Evolutionary conservation across 1,140 invertebrate genomes (phyloP), one percentile per base, ranked within the genome.

Genomic region (Calosoma granatense): DNA sequence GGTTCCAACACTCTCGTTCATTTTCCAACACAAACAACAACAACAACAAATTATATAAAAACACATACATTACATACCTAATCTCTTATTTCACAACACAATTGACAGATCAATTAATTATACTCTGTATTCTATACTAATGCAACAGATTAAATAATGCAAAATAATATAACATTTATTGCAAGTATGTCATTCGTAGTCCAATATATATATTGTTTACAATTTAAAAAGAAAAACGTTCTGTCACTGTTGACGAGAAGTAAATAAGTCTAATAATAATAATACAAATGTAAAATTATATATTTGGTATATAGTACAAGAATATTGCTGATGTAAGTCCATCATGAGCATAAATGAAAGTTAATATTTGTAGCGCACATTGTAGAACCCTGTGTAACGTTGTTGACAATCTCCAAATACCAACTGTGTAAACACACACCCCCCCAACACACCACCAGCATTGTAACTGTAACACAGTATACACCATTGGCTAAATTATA

Each of bases 361-460:
- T n/a, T n/a, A n/a, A n/a, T n/a, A 30, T 30, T 47, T 47, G 41
- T 47, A 47, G 41, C 41, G 41, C 41, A 47, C 41, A 47, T 47
- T 47, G 6, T 47, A 47, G 41, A 9, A 47, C 41, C 41, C 41
- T 47, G 41, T 47, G 17, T 47, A 47, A 11, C 41, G n/a, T n/a
- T n/a, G n/a, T n/a, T 11, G 41, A 47, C 41, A 47, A 47, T 47
- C 26, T n/a, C 26, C n/a, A n/a, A n/a, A n/a, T n/a, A n/a, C n/a
- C n/a, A n/a, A n/a, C n/a, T n/a, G n/a, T n/a, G n/a, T n/a, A n/a
- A n/a, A n/a, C n/a, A n/a, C n/a, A n/a, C n/a, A n/a, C n/a, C n/a
- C n/a, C n/a, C n/a, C n/a, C n/a, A n/a, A n/a, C n/a, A n/a, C n/a
- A n/a, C n/a, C n/a, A n/a, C n/a, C n/a, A n/a, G n/a, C n/a, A n/a